Conservation (phyloP, 1,140 invertebrate species). For the Panonychus citri region DNA sequence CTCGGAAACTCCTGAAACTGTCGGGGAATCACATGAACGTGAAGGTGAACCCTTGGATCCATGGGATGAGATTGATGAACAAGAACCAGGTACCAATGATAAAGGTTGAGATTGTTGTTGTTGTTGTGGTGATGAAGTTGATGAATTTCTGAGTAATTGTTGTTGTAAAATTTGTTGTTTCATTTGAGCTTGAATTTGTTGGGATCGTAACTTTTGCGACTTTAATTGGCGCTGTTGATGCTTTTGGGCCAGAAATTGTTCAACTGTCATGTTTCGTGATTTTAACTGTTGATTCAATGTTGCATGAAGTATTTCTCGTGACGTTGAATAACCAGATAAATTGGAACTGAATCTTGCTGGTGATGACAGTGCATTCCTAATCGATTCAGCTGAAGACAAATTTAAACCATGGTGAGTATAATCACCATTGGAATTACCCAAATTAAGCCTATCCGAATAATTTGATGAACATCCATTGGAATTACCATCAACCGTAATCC, state of each 20-base stretch:
- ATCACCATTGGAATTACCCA: not conserved
- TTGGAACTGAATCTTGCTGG: not conserved
- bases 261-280: not conserved
- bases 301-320: not conserved
- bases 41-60: not conserved
- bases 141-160: not conserved
- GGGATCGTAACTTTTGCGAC: not conserved
- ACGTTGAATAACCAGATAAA: not conserved
- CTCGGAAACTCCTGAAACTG: not conserved
- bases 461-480: not conserved
- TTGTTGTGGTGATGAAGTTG: too few relatives aligned
- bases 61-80: not conserved
- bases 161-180: slow-evolving; percentile 1
- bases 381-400: not conserved
- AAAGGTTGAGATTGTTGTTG: not conserved
- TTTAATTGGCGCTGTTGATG: not conserved
- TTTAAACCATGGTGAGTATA: not conserved
- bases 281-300: not conserved
- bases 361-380: not conserved
- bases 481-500: not conserved
- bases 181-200: not conserved
- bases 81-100: not conserved
- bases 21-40: not conserved
- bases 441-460: not conserved
- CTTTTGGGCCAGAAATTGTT: not conserved